phyloP scores from a whole-genome alignment of 2,888 invertebrate species.

The Punctoribates punctum region DNA sequence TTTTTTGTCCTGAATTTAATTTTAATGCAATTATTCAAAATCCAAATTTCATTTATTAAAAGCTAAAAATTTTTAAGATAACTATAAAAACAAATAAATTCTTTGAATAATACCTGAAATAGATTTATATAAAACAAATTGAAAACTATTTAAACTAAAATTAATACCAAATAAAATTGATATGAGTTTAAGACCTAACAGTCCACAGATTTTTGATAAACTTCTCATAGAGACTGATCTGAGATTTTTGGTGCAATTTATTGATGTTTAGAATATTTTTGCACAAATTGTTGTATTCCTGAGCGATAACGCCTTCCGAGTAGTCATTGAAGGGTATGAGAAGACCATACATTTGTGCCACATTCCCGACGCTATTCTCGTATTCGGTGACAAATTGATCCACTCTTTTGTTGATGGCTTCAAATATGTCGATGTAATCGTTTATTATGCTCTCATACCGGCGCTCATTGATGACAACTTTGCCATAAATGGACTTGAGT shows the following conservation, averaged over 20 bases:
- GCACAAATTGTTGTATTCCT: not conserved
- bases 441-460: not conserved
- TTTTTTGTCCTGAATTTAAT: no score
- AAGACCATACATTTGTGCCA: not conserved
- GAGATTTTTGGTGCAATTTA: not conserved
- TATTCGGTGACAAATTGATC: not conserved
- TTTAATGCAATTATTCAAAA: no score
- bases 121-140: no score
- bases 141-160: no score
- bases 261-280: not conserved
- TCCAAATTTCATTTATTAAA: no score
- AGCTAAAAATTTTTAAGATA: no score
- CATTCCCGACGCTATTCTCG: not conserved
- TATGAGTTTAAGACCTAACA: not conserved
- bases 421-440: not conserved
- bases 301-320: not conserved
- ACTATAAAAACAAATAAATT: no score
- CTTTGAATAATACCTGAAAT: no score
- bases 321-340: not conserved
- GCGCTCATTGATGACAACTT: not conserved
- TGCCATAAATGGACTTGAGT: not conserved
- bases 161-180: no score
- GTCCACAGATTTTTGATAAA: not conserved
- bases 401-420: not conserved
- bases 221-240: not conserved